Percentiles rank a stretch among this genome's conserved stretches.
Conservation (phyloP, 1,140 invertebrate genomes). For the Oryzaephilus surinamensis region DNA sequence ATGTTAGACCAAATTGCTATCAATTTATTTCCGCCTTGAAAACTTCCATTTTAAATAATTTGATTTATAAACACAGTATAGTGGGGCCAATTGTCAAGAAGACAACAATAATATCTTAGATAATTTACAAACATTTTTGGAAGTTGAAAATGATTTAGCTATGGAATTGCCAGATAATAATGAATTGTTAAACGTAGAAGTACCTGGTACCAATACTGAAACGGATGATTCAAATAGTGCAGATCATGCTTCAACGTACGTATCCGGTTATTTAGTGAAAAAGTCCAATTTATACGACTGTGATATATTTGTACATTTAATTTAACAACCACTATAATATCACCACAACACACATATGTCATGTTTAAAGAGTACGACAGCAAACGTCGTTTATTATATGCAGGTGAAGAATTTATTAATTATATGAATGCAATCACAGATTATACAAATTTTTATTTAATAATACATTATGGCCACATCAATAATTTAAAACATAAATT, state of each 20-base stretch:
- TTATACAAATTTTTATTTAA: too few species aligned
- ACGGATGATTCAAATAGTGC: not conserved
- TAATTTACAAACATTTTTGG: slow-evolving; percentile 1
- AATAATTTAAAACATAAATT: too few species aligned
- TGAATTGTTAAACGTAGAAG: not conserved
- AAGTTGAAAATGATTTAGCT: not conserved
- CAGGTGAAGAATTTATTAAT: too few species aligned
- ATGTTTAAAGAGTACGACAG: slow-evolving; percentile 3
- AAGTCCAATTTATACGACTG: not conserved
- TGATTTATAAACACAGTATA: not conserved
- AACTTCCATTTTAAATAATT: slow-evolving; percentile 2
- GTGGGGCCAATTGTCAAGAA: not conserved
- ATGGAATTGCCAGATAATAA: not conserved
- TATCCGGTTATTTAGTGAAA: slow-evolving; percentile 1
- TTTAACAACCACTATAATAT: slow-evolving; percentile 1
- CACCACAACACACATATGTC: slow-evolving; percentile 1
- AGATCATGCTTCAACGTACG: slow-evolving; percentile 1
- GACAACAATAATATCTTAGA: not conserved
- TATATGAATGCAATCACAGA: too few species aligned
- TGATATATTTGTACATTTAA: not conserved
- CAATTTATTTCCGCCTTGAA: slow-evolving; percentile 1
- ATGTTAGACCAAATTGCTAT: slow-evolving; percentile 1
- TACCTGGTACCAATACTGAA: not conserved
- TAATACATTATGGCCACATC: too few species aligned
- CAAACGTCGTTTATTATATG: too few species aligned